A percentile compares a stretch with the other conserved stretches of the same genome.
These are phyloP conservation scores for Zaprionus ghesquierei DNA, from an alignment of 1,140 invertebrate species.

Conservation along the genomic window DNA sequence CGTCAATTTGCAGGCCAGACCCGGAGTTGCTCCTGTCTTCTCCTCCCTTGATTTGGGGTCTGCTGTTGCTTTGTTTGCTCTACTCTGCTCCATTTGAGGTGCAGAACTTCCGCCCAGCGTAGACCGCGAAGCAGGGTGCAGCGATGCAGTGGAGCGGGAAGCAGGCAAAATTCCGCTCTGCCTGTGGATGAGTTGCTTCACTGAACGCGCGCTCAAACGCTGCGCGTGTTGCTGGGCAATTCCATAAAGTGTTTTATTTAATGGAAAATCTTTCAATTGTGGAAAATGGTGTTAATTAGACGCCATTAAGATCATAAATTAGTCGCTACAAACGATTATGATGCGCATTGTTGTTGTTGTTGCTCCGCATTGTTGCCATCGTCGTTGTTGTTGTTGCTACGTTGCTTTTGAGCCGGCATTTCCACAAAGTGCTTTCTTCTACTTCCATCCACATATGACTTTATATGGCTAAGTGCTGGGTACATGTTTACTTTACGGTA, in stretches of 20 bases:
- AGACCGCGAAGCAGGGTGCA: slow-evolving; percentile 63
- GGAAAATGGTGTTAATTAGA: slow-evolving; percentile 80
- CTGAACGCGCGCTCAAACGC: slow-evolving; percentile 7
- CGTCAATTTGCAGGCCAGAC: slow-evolving; percentile 60
- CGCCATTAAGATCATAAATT: slow-evolving; percentile 80
- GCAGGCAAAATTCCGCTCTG: background rate
- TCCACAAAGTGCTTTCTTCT: slow-evolving; percentile 53
- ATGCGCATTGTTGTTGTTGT: slow-evolving; percentile 54
- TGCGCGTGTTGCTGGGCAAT: slow-evolving; percentile 68
- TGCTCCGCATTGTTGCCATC: background rate
- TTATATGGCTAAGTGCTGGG: slow-evolving; percentile 62
- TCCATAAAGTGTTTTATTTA: slow-evolving; percentile 81
- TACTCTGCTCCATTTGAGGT: slow-evolving; percentile 74
- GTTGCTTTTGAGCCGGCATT: slow-evolving; percentile 47
- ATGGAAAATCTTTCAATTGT: slow-evolving; percentile 81
- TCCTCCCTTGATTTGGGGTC: slow-evolving; percentile 64
- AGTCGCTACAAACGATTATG: slow-evolving; percentile 80
- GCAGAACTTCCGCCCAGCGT: slow-evolving; percentile 39
- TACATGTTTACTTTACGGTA: slow-evolving; percentile 76
- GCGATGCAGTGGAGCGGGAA: slow-evolving; percentile 8
- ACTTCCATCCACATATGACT: slow-evolving; percentile 31
- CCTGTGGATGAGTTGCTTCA: slow-evolving; percentile 11
- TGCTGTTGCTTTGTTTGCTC: slow-evolving; percentile 75
- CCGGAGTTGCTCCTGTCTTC: background rate
- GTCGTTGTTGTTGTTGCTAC: background rate